Conservation (phyloP, 2,797 vertebrate species). For the Eleutherodactylus coqui region DNA sequence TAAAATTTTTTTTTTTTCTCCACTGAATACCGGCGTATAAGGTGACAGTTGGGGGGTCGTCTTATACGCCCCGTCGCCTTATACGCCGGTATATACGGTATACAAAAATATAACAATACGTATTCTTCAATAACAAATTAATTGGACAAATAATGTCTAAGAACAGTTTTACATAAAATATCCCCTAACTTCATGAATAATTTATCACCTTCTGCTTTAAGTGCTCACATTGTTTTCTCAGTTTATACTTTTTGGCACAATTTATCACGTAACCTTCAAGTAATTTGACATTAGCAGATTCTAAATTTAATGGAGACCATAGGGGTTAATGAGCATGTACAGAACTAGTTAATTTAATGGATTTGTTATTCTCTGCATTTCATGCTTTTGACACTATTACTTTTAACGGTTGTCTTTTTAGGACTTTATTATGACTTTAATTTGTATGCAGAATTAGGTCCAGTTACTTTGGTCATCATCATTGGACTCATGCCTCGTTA, state of each 20-base stretch:
- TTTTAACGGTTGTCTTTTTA: neutral
- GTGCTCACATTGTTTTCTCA: neutral
- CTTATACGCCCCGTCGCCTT: no score
- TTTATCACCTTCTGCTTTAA: neutral
- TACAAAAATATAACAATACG: no score
- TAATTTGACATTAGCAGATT: slow-evolving; percentile 6
- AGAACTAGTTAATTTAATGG: slow-evolving; percentile 15
- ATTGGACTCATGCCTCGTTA: slow-evolving; percentile 10
- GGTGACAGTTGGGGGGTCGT: no score
- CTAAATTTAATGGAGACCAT: neutral
- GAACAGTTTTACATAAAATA: neutral
- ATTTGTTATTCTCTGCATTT: neutral
- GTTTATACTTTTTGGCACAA: neutral
- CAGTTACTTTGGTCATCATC: neutral
- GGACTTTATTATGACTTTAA: neutral
- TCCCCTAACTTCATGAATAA: neutral
- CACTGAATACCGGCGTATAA: no score
- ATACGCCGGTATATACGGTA: no score
- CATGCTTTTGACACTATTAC: neutral
- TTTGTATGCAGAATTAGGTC: slow-evolving; percentile 33
- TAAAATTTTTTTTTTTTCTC: no score
- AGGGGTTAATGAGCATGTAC: slow-evolving; percentile 23
- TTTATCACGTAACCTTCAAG: neutral
- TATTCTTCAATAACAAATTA: no score
- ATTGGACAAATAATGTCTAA: neutral